Percentiles rank a stretch among this genome's conserved stretches.
phyloP scores from a whole-genome alignment of 2,888 invertebrate species.

The Hirtodrosophila alboralis region DNA sequence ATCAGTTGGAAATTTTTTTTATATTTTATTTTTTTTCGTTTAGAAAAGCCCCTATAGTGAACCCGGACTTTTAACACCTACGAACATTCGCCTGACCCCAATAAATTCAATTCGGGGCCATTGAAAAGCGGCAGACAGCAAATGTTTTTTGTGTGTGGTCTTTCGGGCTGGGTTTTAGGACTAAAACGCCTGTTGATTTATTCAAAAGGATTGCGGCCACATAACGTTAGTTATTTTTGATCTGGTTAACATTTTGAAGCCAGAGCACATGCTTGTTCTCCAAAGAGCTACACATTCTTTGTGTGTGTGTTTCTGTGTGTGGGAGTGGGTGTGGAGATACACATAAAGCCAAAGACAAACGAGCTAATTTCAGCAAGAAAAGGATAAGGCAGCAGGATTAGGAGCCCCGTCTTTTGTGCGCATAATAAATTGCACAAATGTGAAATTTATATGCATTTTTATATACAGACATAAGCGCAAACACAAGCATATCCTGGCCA shows the following conservation, averaged over 20 bases:
- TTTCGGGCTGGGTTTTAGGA: not conserved
- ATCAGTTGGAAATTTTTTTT: constrained; percentile 22
- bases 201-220: constrained; percentile 61
- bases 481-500: constrained; percentile 29
- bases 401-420: constrained; percentile 33
- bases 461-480: constrained; percentile 65
- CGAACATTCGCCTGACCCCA: constrained; percentile 51
- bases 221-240: constrained; percentile 53
- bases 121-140: constrained; percentile 25
- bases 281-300: constrained; percentile 17
- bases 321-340: too few relatives aligned
- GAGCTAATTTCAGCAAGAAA: constrained; percentile 64
- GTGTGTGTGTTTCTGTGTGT: too few relatives aligned
- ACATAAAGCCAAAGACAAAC: constrained; percentile 68
- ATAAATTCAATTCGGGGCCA: constrained; percentile 60
- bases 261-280: constrained; percentile 20
- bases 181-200: constrained; percentile 70
- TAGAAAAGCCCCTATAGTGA: constrained; percentile 23
- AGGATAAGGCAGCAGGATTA: constrained; percentile 34
- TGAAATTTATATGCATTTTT: constrained; percentile 75
- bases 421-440: constrained; percentile 69
- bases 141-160: constrained; percentile 17
- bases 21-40: constrained; percentile 24
- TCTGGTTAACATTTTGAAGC: constrained; percentile 56
- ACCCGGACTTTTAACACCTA: constrained; percentile 36